A percentile compares a stretch with the other conserved stretches of the same genome.
phyloP scores from a whole-genome alignment of 2,797 vertebrate genomes.

The Clarias fuscus region DNA sequence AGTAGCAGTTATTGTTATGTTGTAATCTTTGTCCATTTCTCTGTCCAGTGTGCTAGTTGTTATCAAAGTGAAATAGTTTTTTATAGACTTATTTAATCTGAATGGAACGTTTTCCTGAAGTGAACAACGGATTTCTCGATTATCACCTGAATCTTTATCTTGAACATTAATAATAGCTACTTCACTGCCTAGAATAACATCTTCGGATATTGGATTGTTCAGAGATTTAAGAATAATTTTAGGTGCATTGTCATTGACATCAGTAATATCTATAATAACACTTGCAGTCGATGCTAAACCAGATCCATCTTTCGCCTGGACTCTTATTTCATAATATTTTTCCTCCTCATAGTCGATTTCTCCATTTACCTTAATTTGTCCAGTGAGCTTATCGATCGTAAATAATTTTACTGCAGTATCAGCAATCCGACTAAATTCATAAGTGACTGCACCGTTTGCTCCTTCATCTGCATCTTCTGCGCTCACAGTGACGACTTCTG shows the following conservation, averaged over 20 bases:
- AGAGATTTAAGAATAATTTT: slow-evolving; percentile 62
- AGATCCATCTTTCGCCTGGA: slow-evolving; percentile 60
- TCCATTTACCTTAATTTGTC: background rate
- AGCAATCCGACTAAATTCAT: slow-evolving; percentile 52
- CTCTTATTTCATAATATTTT: slow-evolving; percentile 60
- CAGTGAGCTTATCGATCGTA: background rate
- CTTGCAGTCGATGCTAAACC: slow-evolving; percentile 57
- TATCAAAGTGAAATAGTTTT: slow-evolving; percentile 66
- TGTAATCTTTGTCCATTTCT: slow-evolving; percentile 42
- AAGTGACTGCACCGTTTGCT: no score
- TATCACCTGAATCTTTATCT: slow-evolving; percentile 64
- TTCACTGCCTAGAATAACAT: slow-evolving; percentile 34
- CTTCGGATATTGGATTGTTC: background rate
- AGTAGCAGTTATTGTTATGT: slow-evolving; percentile 54
- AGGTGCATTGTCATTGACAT: slow-evolving; percentile 70
- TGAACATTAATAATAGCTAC: slow-evolving; percentile 64
- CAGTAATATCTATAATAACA: slow-evolving; percentile 61
- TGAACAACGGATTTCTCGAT: slow-evolving; percentile 60
- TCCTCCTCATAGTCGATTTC: slow-evolving; percentile 55
- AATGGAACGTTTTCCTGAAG: slow-evolving; percentile 63
- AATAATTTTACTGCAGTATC: background rate
- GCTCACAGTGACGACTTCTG: no score
- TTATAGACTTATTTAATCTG: slow-evolving; percentile 63
- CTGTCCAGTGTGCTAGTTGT: slow-evolving; percentile 26
- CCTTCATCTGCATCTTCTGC: no score